Conservation (phyloP, 2,113 vertebrate genomes). For the Pangasianodon hypophthalmus region DNA sequence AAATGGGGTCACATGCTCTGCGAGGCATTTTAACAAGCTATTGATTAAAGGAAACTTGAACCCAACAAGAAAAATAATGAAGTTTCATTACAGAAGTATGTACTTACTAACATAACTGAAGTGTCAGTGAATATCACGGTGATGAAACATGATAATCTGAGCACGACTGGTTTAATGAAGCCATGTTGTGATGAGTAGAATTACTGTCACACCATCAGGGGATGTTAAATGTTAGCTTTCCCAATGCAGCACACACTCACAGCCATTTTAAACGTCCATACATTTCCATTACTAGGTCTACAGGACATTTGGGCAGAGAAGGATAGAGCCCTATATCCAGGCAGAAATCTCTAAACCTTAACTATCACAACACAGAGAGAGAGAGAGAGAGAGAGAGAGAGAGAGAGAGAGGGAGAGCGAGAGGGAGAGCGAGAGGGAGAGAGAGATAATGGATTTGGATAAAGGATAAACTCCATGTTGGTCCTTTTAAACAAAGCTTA, state of each 20-base stretch:
- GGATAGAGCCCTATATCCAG: neutral
- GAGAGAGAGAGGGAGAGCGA: too few species aligned
- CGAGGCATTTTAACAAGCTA: neutral
- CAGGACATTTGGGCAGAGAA: neutral
- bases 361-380: neutral
- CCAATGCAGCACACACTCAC: neutral
- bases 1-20: neutral
- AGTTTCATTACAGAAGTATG: neutral
- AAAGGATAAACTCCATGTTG: slow-evolving; percentile 8
- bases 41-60: neutral
- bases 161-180: neutral
- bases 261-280: neutral
- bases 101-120: neutral
- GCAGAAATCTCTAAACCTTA: neutral
- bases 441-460: neutral
- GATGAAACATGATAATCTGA: neutral
- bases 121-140: neutral
- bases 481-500: neutral
- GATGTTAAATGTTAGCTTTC: neutral
- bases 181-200: neutral
- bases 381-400: too few species aligned
- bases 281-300: neutral
- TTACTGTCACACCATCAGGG: neutral
- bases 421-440: too few species aligned
- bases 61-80: neutral